Evolutionary conservation across 2,113 vertebrate species (phyloP).

Genomic region (Pitta sordida): DNA sequence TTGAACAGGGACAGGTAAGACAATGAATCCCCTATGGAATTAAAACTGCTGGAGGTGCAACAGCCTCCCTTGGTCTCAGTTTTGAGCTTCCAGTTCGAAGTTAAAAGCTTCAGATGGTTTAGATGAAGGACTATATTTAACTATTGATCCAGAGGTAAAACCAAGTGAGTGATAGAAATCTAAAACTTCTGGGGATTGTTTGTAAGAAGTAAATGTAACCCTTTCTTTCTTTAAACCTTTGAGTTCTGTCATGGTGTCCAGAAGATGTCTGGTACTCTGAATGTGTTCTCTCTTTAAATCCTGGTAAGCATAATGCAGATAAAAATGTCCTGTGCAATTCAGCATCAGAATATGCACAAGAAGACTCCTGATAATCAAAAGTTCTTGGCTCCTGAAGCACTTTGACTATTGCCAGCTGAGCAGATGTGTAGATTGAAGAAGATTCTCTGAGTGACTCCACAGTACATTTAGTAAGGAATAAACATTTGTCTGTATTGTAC

Average conservation of each 20-base stretch:
- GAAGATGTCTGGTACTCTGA: background rate
- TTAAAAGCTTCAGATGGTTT: background rate
- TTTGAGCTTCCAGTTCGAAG: background rate
- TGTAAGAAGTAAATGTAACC: background rate
- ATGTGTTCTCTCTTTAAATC: background rate
- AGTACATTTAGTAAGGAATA: background rate
- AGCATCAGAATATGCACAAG: background rate
- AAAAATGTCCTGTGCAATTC: background rate
- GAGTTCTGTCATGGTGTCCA: background rate
- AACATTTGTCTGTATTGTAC: background rate
- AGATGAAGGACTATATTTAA: background rate
- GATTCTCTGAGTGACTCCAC: background rate
- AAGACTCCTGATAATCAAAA: background rate
- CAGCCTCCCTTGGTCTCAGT: background rate
- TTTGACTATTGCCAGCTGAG: background rate
- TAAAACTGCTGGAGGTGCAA: background rate
- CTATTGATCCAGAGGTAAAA: background rate
- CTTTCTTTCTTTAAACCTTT: background rate
- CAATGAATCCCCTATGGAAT: background rate
- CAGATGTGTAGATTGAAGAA: background rate
- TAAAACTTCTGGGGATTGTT: background rate
- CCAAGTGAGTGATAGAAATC: background rate
- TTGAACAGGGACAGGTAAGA: background rate
- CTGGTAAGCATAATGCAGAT: background rate
- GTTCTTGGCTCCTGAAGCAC: background rate